Evolutionary conservation across 2,113 vertebrate species (phyloP), one percentile per base, ranked within the genome.

Genomic region (Deroptyus accipitrinus): DNA sequence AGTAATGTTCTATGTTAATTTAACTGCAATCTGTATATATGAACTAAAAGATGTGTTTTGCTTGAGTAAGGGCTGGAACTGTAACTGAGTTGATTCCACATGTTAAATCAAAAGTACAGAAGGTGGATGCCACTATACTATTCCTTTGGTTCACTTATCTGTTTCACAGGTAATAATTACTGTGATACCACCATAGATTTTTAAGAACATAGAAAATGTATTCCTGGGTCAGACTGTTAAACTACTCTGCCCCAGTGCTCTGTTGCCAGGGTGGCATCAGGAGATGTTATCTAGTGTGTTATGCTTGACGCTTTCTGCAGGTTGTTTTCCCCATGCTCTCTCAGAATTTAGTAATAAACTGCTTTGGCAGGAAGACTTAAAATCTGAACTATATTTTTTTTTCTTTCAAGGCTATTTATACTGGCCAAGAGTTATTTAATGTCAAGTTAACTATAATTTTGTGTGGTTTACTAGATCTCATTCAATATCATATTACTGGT

Each of bases 401-500:
- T 15, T n/a, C 41, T 74, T 79, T 22, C 7, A 63, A 31, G 18
- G 30, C n/a, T 82, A 8, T 61, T 72, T 25, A 2, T 4, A 2
- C 15, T 54, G 48, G 14, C 22, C 51, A 23, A n/a, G 37, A 49
- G 9, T 59, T 42, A 59, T 13, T 42, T 39, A 16, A 14, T 54
- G 17, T 61, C n/a, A 76, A n/a, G 6, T 44, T 35, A 55, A 2
- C 55, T 52, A 22, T 52, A 15, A 44, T 16, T 48, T 52, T 66
- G 11, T 46, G 24, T 37, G 4, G 46, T 68, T 91, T 42, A 35
- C 31, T 31, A 13, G 9, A 23, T 84, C 28, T 31, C 25, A 27
- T 70, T 76, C 48, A 68, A 6, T 30, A 27, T 17, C 25, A 6
- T 0, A 0, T 19, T 57, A 20, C 14, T 72, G 24, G 17, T 6